Evolutionary conservation across 2,113 vertebrate genomes (phyloP).

Genomic region (Dermatemys mawii): DNA sequence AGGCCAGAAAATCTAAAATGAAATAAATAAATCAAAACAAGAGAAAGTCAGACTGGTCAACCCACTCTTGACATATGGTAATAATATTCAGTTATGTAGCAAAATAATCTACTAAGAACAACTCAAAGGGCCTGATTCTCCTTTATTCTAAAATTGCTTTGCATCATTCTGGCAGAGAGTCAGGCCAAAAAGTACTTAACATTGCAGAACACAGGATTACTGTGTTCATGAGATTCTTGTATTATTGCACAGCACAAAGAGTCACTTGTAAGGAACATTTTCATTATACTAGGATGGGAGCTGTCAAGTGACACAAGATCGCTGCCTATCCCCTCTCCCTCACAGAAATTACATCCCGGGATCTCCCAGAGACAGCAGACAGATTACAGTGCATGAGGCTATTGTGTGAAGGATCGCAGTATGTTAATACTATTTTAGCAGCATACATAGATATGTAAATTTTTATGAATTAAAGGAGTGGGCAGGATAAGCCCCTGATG

Average conservation of each 20-base stretch:
- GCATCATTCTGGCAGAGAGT: background rate
- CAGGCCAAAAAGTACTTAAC: background rate
- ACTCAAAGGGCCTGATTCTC: background rate
- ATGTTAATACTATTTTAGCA: background rate
- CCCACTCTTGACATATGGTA: background rate
- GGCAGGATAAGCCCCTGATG: background rate
- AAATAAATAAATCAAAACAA: constrained; percentile 30
- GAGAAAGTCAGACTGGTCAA: background rate
- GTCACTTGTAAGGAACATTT: background rate
- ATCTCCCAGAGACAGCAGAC: background rate
- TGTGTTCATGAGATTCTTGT: background rate
- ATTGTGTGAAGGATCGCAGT: background rate
- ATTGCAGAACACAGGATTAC: background rate
- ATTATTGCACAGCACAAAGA: background rate
- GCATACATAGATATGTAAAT: background rate
- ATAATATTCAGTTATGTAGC: background rate
- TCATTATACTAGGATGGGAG: background rate
- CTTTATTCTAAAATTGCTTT: background rate
- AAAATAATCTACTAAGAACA: background rate
- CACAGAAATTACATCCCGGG: background rate
- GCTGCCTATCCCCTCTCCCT: background rate
- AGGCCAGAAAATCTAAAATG: constrained; percentile 57
- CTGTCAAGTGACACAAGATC: accelerated
- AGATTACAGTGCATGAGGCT: background rate
- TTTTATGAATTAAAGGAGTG: background rate